phyloP scores from a whole-genome alignment of 1,140 invertebrate genomes.

The Pseudachorutes palmiensis region DNA sequence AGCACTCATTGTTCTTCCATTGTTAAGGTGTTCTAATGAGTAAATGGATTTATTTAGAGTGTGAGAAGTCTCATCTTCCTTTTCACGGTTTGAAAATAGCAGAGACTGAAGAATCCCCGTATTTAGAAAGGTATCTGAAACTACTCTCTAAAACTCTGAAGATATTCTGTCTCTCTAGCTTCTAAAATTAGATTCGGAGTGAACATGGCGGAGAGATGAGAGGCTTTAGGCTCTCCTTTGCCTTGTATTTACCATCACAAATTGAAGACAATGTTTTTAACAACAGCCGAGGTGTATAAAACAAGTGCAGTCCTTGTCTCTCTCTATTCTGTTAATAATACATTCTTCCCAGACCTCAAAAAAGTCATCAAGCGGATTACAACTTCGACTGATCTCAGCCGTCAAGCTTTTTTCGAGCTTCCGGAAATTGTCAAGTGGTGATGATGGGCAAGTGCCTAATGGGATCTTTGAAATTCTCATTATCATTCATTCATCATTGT shows the following conservation, averaged over 20 bases:
- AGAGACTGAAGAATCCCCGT: no score
- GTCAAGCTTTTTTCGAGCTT: conserved; percentile 3
- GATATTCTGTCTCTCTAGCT: no score
- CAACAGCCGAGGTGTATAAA: no score
- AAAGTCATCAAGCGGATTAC: background rate
- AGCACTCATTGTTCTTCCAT: no score
- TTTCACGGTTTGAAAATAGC: background rate
- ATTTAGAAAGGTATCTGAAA: no score
- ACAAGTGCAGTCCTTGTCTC: no score
- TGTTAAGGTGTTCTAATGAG: no score
- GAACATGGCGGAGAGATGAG: background rate
- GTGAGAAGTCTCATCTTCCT: background rate
- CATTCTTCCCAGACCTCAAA: background rate
- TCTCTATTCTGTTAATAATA: no score
- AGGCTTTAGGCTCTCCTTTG: background rate
- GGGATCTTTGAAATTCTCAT: conserved; percentile 7
- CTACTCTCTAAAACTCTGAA: no score
- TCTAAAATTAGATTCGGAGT: conserved; percentile 1
- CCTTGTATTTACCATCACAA: no score
- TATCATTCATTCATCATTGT: conserved; percentile 22
- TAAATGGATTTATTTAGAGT: background rate
- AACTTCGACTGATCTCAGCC: conserved; percentile 9
- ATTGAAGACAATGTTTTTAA: no score
- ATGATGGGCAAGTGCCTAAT: background rate
- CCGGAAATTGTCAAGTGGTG: background rate